Conservation (phyloP, 2,113 vertebrate genomes). For the Blennius ocellaris region DNA sequence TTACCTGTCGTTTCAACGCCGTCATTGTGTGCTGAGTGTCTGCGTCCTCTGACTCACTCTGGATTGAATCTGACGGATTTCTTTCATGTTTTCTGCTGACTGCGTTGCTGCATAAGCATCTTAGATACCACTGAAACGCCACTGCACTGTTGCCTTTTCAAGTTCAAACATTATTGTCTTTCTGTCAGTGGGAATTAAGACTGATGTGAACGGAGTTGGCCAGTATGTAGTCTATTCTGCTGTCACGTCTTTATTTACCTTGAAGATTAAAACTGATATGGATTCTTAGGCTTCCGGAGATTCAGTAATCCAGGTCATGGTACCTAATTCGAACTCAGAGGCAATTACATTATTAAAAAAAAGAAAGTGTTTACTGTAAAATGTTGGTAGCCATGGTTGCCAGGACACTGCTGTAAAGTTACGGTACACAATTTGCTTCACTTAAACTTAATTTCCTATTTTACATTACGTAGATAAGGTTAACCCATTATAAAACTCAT, state of each 20-base stretch:
- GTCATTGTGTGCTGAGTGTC: not conserved
- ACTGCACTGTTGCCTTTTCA: not conserved
- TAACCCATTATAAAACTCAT: too few relatives aligned
- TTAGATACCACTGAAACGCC: conserved; percentile 8
- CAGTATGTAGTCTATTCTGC: not conserved
- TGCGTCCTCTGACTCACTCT: conserved; percentile 1
- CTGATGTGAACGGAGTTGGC: not conserved
- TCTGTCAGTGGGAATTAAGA: not conserved
- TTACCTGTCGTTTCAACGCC: not conserved
- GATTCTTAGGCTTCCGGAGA: too few relatives aligned
- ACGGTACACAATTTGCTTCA: too few relatives aligned
- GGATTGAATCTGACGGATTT: conserved; percentile 2
- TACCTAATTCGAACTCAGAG: too few relatives aligned
- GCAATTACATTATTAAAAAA: too few relatives aligned
- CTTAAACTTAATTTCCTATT: too few relatives aligned
- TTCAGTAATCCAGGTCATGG: too few relatives aligned
- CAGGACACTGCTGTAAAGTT: too few relatives aligned
- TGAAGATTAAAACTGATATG: not conserved
- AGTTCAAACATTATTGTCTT: not conserved
- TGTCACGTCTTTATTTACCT: not conserved
- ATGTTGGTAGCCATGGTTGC: too few relatives aligned
- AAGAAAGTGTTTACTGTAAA: too few relatives aligned
- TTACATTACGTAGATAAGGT: too few relatives aligned
- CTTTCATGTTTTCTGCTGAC: conserved; percentile 7
- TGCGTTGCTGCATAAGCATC: conserved; percentile 26